Conservation (phyloP, 1,140 invertebrate species). For the Homarus americanus region DNA sequence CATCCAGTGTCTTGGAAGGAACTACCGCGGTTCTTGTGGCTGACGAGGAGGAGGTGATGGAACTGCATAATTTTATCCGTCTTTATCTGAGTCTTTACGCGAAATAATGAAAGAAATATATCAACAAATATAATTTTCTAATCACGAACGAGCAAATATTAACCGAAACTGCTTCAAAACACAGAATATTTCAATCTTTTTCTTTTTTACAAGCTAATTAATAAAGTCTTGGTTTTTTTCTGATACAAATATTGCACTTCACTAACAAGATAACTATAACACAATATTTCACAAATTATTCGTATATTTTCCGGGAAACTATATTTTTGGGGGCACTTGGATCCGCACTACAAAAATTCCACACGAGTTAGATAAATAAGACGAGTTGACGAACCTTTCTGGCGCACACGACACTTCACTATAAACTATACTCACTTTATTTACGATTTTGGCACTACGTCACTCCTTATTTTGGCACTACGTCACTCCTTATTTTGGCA, state of each 20-base stretch:
- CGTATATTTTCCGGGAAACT: neutral
- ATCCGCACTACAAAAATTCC: too few species aligned
- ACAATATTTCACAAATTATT: neutral
- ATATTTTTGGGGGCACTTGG: too few species aligned
- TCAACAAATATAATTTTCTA: too few species aligned
- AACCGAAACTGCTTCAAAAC: neutral
- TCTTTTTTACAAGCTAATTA: neutral
- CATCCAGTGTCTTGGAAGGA: slow-evolving; percentile 10
- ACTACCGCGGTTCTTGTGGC: neutral
- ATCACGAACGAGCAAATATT: neutral
- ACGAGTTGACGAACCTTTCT: too few species aligned
- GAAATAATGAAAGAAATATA: too few species aligned
- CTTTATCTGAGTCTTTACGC: neutral
- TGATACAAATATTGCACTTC: neutral
- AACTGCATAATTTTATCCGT: slow-evolving; percentile 19
- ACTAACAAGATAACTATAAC: neutral
- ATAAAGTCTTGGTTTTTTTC: neutral
- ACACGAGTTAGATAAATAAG: too few species aligned
- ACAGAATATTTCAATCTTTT: neutral
- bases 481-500: neutral
- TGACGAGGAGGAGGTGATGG: neutral
- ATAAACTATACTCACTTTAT: too few species aligned
- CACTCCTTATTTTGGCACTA: neutral
- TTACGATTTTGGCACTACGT: too few species aligned
- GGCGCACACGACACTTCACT: too few species aligned